Evolutionary conservation across 2,797 vertebrate species (phyloP).

Genomic region (Poeciliopsis gracilis): DNA sequence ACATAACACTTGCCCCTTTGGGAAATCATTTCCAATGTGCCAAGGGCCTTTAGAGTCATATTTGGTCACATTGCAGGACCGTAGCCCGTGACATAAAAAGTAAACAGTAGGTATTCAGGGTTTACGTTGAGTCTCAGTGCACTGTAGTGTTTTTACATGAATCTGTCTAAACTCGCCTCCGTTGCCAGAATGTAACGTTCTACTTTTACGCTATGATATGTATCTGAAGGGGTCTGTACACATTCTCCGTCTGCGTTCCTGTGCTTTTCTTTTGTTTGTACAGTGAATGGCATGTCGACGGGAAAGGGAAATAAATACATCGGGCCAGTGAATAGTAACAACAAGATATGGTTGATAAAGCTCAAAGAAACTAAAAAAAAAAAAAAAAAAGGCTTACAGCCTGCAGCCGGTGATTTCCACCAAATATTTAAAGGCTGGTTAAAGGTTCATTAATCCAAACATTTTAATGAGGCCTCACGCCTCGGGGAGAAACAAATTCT

Average conservation of each 20-base stretch:
- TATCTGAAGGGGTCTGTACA: constrained; percentile 62
- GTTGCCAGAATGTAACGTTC: constrained; percentile 34
- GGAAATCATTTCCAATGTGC: neutral
- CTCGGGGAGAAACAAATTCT: constrained; percentile 62
- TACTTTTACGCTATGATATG: constrained; percentile 34
- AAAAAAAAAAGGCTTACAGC: constrained; percentile 59
- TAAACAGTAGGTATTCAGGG: constrained; percentile 29
- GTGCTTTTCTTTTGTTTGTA: constrained; percentile 58
- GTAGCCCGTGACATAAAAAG: constrained; percentile 12
- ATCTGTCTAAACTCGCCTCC: constrained; percentile 34
- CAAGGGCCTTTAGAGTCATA: constrained; percentile 20
- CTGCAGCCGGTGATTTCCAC: constrained; percentile 75
- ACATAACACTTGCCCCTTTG: too few species aligned
- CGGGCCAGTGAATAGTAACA: constrained; percentile 62
- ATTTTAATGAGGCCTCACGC: constrained; percentile 58
- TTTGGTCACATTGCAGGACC: constrained; percentile 49
- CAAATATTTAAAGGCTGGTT: constrained; percentile 74
- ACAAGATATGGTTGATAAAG: constrained; percentile 68
- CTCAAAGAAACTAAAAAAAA: constrained; percentile 63
- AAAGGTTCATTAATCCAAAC: constrained; percentile 67
- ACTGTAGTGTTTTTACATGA: constrained; percentile 45
- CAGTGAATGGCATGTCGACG: constrained; percentile 59
- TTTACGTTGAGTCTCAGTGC: constrained; percentile 46
- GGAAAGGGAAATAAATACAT: constrained; percentile 71
- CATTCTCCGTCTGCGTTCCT: constrained; percentile 65